phyloP scores from a whole-genome alignment of 2,113 vertebrate genomes.

The Zapus hudsonius region DNA sequence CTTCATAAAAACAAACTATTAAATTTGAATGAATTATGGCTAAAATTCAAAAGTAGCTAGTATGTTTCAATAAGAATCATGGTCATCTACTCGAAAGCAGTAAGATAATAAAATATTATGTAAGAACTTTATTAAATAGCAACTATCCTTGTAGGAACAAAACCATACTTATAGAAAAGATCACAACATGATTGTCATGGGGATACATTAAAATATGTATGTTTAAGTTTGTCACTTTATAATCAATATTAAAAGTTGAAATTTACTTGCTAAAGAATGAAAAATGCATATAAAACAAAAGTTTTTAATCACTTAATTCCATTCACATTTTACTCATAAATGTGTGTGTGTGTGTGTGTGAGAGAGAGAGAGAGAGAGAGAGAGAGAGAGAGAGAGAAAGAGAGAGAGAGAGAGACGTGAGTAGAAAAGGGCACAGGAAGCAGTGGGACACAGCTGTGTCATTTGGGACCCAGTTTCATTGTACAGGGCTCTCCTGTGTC shows the following conservation, averaged over 20 bases:
- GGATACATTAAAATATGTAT: background rate
- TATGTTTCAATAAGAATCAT: conserved; percentile 5
- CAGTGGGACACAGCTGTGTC: background rate
- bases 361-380: too few species aligned
- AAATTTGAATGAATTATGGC: conserved; percentile 13
- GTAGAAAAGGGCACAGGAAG: background rate
- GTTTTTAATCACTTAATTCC: background rate
- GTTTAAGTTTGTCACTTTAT: conserved; percentile 55
- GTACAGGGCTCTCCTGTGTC: background rate
- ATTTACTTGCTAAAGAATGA: conserved; percentile 56
- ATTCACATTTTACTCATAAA: background rate
- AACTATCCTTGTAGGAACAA: conserved; percentile 60
- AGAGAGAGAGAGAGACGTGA: too few species aligned
- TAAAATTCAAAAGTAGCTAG: conserved; percentile 33
- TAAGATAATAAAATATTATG: background rate
- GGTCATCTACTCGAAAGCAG: conserved; percentile 15
- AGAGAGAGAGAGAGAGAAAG: too few species aligned
- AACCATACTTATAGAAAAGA: conserved; percentile 49
- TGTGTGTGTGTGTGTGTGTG: too few species aligned
- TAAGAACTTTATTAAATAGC: conserved; percentile 49
- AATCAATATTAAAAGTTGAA: conserved; percentile 33
- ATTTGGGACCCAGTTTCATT: background rate
- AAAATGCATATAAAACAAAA: background rate
- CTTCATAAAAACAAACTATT: conserved; percentile 37
- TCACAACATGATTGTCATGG: conserved; percentile 56